Evolutionary conservation across 2,113 vertebrate genomes (phyloP).

Genomic region (Otus sunia): DNA sequence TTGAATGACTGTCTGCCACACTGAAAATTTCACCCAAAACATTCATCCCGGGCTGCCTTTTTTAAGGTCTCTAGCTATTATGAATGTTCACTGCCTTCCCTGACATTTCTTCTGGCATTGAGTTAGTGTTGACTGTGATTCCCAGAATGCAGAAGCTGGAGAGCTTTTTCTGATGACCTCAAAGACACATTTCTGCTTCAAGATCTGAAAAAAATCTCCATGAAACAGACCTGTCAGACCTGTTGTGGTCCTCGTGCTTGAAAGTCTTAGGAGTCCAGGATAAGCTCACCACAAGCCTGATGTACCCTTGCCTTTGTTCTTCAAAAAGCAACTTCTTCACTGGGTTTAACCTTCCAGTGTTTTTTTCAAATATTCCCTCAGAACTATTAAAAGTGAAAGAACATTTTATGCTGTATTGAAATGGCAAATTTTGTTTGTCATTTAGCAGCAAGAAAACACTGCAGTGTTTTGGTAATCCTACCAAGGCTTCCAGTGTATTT

Average conservation of each 20-base stretch:
- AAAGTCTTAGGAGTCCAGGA: background rate
- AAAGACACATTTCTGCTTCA: background rate
- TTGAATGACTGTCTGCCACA: background rate
- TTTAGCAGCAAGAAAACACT: constrained; percentile 10
- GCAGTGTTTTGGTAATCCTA: constrained; percentile 20
- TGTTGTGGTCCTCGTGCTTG: background rate
- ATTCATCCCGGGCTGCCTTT: background rate
- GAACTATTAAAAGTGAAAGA: background rate
- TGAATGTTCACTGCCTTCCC: background rate
- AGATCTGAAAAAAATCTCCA: background rate
- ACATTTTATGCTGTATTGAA: background rate
- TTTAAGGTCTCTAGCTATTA: background rate
- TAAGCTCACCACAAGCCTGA: background rate
- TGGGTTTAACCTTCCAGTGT: background rate
- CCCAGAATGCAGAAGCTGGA: background rate
- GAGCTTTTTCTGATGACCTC: background rate
- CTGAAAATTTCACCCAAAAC: background rate
- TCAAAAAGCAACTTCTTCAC: background rate
- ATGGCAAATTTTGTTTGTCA: constrained; percentile 27
- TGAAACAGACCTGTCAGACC: background rate
- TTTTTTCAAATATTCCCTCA: background rate
- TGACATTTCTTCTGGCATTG: background rate
- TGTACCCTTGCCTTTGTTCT: background rate
- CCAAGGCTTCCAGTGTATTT: constrained; percentile 8
- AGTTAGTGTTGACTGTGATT: background rate